Conservation (phyloP, 2,888 invertebrate genomes). For the Hoplodrina ambigua region DNA sequence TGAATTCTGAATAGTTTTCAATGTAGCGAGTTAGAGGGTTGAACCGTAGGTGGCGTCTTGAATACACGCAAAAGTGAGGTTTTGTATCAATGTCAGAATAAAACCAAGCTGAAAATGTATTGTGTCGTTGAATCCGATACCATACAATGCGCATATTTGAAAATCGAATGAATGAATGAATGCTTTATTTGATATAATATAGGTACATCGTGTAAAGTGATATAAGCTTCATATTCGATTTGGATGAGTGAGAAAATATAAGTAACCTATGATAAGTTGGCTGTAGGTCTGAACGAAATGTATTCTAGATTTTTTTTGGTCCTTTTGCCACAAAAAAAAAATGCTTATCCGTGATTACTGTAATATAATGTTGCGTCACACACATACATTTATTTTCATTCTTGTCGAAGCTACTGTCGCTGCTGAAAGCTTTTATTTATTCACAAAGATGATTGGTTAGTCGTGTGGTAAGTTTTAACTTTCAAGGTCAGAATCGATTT, state of each 20-base stretch:
- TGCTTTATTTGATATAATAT: too few species aligned
- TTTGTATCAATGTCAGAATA: constrained; percentile 26
- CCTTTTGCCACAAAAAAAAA: background rate
- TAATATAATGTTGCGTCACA: too few species aligned
- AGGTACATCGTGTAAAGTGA: too few species aligned
- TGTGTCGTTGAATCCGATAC: constrained; percentile 10
- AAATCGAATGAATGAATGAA: too few species aligned
- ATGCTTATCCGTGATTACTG: too few species aligned
- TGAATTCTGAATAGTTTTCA: constrained; percentile 61
- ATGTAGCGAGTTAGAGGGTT: constrained; percentile 41
- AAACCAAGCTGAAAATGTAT: background rate
- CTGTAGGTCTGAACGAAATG: too few species aligned
- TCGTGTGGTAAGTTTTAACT: background rate
- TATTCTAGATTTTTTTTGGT: background rate
- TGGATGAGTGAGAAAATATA: too few species aligned
- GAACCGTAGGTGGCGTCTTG: constrained; percentile 38
- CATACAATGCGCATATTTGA: constrained; percentile 1
- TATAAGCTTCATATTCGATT: too few species aligned
- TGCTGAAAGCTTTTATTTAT: too few species aligned
- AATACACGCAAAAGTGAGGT: constrained; percentile 18
- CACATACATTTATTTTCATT: too few species aligned
- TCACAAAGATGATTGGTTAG: background rate
- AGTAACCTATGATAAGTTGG: too few species aligned
- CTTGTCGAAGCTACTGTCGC: too few species aligned
- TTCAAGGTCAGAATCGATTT: constrained; percentile 3